A percentile compares a stretch with the other conserved stretches of the same genome.
Conservation (phyloP, 2,113 vertebrate species). For the Orientallactaga bullata region DNA sequence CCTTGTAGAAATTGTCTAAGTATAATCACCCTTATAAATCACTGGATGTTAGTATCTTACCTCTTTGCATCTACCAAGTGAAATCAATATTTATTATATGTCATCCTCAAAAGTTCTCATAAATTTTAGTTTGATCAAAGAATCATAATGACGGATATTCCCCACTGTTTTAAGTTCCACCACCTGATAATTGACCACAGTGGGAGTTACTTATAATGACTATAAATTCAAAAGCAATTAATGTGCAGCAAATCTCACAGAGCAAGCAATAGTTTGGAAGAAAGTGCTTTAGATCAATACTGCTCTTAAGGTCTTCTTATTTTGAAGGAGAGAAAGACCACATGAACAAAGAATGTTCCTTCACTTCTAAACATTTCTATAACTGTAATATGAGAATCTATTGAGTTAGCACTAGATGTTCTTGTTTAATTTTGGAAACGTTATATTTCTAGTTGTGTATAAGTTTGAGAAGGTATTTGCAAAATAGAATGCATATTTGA, state of each 20-base stretch:
- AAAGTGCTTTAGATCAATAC: conserved; percentile 73
- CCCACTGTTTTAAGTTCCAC: conserved; percentile 57
- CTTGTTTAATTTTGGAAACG: conserved; percentile 33
- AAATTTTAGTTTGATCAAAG: conserved; percentile 58
- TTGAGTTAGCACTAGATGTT: background rate
- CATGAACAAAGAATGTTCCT: conserved; percentile 30
- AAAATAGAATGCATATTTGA: background rate
- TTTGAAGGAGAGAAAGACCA: conserved; percentile 50
- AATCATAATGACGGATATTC: conserved; percentile 46
- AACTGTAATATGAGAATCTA: background rate
- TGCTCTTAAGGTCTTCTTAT: conserved; percentile 50
- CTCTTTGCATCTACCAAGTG: conserved; percentile 21
- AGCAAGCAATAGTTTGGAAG: conserved; percentile 55
- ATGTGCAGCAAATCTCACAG: conserved; percentile 35
- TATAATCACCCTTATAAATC: background rate
- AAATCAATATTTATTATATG: conserved; percentile 35
- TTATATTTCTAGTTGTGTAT: conserved; percentile 29
- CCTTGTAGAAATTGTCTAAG: background rate
- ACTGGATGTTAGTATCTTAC: background rate
- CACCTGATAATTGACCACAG: conserved; percentile 71
- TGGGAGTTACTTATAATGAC: conserved; percentile 60
- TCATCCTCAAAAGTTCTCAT: conserved; percentile 32
- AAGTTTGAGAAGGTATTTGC: conserved; percentile 3
- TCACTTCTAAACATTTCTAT: background rate
- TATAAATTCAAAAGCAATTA: conserved; percentile 76